Evolutionary conservation across 2,113 vertebrate species (phyloP), one percentile per base, ranked within the genome.

Genomic region (Rhineura floridana): DNA sequence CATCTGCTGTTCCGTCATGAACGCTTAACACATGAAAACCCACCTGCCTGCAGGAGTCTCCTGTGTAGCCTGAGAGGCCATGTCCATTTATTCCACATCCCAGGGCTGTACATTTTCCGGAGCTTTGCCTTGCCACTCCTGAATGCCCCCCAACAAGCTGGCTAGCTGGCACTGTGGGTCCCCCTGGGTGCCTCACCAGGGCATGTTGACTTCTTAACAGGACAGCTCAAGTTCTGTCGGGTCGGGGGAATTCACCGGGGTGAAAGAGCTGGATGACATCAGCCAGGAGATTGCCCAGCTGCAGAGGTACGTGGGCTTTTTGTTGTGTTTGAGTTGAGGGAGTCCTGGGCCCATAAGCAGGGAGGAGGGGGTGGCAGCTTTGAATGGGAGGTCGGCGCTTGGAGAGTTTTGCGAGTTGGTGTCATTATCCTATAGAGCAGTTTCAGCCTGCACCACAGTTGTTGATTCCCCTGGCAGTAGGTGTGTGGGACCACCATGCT

Each of bases 181-280:
- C n/a, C n/a, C n/a, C n/a, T n/a, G n/a, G n/a, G n/a, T n/a, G 0
- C 93, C 84, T 87, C 88, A 90, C 88, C 2, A 0, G 59, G 6
- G 1, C 30, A 0, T 85, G 91, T 92, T 1, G 3, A 59, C 96
- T 92, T 80, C 9, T 93, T 94, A 19, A 95, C 95, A 99, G 99
- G 99, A 99, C 63, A 98, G 98, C 86, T 97, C 98, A 10, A 97
- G 98, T 90, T 98, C 98, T 0, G 97, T 99, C 50, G 98, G 98
- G 42, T 98, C 99, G 0, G 98, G 98, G 39, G 99, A 99, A 87
- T 99, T 99, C 88, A 98, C 98, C 3, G 99, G 98, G 1, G 98
- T 99, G 93, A 99, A 99, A 90, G 99, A 99, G 85, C 96, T 99
- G 76, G 99, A 99, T 75, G 98, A 99, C 87, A 98, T 99, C 82